Percentiles rank a stretch among this genome's conserved stretches.
Conservation (phyloP, 2,113 vertebrate genomes). For the Mandrillus leucophaeus region DNA sequence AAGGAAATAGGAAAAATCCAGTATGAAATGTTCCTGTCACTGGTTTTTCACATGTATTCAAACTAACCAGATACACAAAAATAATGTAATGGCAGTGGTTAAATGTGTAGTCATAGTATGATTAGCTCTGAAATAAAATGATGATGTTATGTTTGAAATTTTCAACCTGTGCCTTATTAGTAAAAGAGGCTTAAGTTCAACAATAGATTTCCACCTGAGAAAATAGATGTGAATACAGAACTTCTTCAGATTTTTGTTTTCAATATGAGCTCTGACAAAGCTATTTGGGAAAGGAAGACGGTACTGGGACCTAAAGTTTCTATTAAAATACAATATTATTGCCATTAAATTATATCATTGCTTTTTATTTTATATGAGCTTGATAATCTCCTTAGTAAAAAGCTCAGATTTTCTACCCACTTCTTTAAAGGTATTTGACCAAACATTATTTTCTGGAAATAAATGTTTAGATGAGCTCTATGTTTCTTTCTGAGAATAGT, state of each 20-base stretch:
- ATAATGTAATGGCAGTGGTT: background rate
- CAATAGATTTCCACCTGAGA: background rate
- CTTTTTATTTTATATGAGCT: conserved; percentile 38
- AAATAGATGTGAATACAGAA: background rate
- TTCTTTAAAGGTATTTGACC: conserved; percentile 30
- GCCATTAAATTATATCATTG: background rate
- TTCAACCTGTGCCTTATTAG: background rate
- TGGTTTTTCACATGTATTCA: conserved; percentile 33
- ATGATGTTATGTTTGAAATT: background rate
- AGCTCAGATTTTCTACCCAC: conserved; percentile 23
- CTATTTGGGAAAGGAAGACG: background rate
- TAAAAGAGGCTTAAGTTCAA: conserved; percentile 25
- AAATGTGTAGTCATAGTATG: background rate
- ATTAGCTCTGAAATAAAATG: background rate
- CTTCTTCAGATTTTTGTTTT: conserved; percentile 27
- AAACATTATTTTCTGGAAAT: conserved; percentile 15
- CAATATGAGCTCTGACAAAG: background rate
- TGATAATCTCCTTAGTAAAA: conserved; percentile 28
- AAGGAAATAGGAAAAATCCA: background rate
- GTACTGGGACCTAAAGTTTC: background rate
- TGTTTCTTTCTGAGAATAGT: conserved; percentile 9
- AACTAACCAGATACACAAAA: conserved; percentile 25
- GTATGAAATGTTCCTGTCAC: conserved; percentile 1
- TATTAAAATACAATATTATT: conserved; percentile 10
- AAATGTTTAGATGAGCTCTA: background rate